Percentiles rank a stretch among this genome's conserved stretches.
These are phyloP conservation scores for Antigone vipio DNA, from an alignment of 2,113 vertebrate genomes.

Conservation along the genomic window DNA sequence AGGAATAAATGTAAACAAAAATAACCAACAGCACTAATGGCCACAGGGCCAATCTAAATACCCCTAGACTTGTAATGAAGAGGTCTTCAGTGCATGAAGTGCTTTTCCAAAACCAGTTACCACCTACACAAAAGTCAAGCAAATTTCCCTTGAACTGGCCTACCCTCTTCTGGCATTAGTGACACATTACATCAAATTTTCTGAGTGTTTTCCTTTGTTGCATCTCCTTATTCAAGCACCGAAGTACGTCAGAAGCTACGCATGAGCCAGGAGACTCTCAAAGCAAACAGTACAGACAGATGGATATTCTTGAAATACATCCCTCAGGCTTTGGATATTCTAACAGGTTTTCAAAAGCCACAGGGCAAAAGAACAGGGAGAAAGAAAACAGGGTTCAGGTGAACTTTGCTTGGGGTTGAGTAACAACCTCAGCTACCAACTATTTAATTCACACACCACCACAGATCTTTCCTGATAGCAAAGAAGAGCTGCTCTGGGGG, in stretches of 20 bases:
- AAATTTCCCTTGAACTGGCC: conserved; percentile 59
- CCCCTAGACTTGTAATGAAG: neutral
- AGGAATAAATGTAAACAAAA: neutral
- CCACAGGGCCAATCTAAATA: neutral
- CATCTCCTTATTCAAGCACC: neutral
- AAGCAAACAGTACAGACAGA: neutral
- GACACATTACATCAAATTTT: conserved; percentile 62
- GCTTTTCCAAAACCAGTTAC: neutral
- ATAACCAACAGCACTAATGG: neutral
- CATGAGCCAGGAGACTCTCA: neutral
- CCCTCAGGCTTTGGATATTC: neutral
- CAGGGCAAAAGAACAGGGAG: neutral
- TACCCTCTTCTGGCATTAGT: conserved; percentile 70
- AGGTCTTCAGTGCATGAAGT: neutral
- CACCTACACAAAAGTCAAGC: conserved; percentile 1
- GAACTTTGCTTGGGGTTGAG: neutral
- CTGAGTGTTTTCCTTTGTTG: neutral
- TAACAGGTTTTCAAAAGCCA: neutral
- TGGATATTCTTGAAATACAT: neutral
- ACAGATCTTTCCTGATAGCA: neutral
- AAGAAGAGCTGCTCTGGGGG: neutral
- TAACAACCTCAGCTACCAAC: neutral
- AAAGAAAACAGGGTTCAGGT: neutral
- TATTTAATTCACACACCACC: neutral
- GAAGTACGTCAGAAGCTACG: neutral